Evolutionary conservation across 2,797 vertebrate genomes (phyloP).

Genomic region (Channa striata): DNA sequence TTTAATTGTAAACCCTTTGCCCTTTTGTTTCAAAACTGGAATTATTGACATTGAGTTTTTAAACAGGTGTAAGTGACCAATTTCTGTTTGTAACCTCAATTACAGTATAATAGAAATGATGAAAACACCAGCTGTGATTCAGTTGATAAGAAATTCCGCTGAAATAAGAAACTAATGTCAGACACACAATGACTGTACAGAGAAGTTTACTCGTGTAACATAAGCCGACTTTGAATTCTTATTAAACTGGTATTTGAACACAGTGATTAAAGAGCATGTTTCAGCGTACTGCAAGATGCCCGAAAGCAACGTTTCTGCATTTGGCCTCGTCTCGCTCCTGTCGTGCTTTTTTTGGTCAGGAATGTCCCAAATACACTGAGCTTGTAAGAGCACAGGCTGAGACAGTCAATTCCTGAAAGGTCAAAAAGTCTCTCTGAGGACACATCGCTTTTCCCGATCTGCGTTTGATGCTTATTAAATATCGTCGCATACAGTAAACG

Average conservation of each 20-base stretch:
- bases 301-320: background rate
- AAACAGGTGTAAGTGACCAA: background rate
- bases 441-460: conserved; percentile 8
- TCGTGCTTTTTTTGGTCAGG: background rate
- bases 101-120: background rate
- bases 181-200: background rate
- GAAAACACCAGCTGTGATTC: background rate
- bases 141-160: background rate
- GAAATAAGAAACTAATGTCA: background rate
- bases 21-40: background rate
- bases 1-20: background rate
- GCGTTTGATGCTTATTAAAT: background rate
- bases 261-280: background rate
- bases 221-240: background rate
- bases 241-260: background rate
- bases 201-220: too few species aligned
- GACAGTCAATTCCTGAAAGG: conserved; percentile 63
- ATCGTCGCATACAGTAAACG: background rate
- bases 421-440: conserved; percentile 29
- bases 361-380: conserved; percentile 7
- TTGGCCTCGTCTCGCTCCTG: background rate
- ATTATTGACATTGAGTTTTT: background rate
- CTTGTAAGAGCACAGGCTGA: background rate
- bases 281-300: background rate
- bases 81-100: background rate